Evolutionary conservation across 1,140 invertebrate species (phyloP).

Genomic region (Colletes latitarsis): DNA sequence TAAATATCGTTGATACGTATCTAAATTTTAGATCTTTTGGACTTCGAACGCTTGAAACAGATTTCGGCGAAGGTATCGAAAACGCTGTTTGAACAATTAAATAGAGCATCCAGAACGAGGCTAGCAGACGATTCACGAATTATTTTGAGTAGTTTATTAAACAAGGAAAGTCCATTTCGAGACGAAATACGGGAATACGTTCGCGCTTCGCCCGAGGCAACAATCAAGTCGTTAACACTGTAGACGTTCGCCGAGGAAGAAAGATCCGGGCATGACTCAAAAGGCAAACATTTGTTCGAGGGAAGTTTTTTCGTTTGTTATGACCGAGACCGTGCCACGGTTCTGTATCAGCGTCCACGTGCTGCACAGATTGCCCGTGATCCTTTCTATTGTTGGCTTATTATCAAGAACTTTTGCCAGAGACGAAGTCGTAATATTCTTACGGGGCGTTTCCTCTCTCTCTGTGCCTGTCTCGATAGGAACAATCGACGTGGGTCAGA

Average conservation of each 20-base stretch:
- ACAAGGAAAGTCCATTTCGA: no score
- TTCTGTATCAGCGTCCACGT: background rate
- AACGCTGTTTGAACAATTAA: no score
- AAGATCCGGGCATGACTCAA: conserved; percentile 18
- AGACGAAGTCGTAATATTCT: background rate
- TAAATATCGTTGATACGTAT: no score
- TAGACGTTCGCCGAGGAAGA: background rate
- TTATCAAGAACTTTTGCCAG: conserved; percentile 38
- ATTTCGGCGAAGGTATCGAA: no score
- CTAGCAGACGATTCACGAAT: no score
- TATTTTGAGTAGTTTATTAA: no score
- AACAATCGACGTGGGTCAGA: conserved; percentile 20
- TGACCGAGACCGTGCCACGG: background rate
- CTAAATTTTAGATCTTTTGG: no score
- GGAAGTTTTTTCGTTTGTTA: background rate
- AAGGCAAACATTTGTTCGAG: conserved; percentile 5
- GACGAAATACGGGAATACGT: background rate
- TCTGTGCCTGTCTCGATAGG: background rate
- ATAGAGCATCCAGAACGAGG: no score
- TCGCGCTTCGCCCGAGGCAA: conserved; percentile 7
- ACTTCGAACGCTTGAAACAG: no score
- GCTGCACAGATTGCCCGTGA: background rate
- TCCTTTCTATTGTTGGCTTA: conserved; percentile 29
- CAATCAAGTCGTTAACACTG: background rate
- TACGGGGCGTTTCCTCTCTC: background rate